Percentiles rank a stretch among this genome's conserved stretches.
Conservation (phyloP, 2,797 vertebrate genomes). For the Pipistrellus pygmaeus region DNA sequence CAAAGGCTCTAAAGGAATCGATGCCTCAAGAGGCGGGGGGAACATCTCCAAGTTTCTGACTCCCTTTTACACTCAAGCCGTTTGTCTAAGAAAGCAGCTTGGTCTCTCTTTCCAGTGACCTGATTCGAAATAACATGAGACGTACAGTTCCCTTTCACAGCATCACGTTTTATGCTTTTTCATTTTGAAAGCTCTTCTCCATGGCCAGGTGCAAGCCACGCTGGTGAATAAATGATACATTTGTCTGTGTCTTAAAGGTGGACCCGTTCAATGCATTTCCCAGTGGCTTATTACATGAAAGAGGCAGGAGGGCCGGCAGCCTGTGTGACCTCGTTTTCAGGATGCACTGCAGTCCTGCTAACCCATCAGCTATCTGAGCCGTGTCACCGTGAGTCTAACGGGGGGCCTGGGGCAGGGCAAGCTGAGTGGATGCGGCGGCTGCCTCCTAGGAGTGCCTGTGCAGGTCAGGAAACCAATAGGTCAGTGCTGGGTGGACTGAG, state of each 20-base stretch:
- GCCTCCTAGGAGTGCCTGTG: not conserved
- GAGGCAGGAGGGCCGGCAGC: conserved; percentile 43
- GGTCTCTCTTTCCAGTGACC: conserved; percentile 67
- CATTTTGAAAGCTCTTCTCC: conserved; percentile 76
- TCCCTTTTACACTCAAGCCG: conserved; percentile 24
- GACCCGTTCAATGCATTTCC: conserved; percentile 62
- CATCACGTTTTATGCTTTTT: conserved; percentile 71
- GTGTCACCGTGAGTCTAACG: conserved; percentile 18
- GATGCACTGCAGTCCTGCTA: not conserved
- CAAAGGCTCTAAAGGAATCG: not conserved
- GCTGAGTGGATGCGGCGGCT: not conserved
- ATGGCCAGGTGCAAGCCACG: not conserved
- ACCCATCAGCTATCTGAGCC: conserved; percentile 57
- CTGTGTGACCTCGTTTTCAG: conserved; percentile 67
- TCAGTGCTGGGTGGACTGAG: not conserved
- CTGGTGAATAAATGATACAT: conserved; percentile 64
- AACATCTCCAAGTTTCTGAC: not conserved
- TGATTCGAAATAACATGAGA: conserved; percentile 63
- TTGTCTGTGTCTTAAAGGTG: conserved; percentile 60
- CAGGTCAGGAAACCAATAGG: conserved; percentile 50
- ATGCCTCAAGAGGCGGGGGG: not conserved
- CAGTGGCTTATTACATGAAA: conserved; percentile 65
- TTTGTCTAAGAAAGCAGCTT: conserved; percentile 35
- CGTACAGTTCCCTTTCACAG: conserved; percentile 47
- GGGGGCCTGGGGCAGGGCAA: not conserved